phyloP scores from a whole-genome alignment of 2,797 vertebrate genomes.

The Sarcoramphus papa region DNA sequence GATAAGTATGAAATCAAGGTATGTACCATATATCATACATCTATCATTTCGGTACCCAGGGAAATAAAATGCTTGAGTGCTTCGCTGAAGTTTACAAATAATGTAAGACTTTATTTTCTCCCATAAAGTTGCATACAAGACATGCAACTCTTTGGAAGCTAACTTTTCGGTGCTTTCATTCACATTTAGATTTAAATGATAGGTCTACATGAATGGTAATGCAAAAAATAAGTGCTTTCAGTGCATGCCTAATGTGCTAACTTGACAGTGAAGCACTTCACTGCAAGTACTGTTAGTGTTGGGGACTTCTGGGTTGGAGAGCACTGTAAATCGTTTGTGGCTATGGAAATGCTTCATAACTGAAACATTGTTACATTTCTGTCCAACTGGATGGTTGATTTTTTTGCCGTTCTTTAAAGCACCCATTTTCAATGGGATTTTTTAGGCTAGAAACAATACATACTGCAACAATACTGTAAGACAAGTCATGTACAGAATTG shows the following conservation, averaged over 20 bases:
- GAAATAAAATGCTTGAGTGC: background rate
- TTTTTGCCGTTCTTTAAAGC: background rate
- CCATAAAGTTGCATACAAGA: background rate
- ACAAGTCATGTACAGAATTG: background rate
- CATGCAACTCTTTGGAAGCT: background rate
- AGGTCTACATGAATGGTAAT: background rate
- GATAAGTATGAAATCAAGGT: conserved; percentile 99
- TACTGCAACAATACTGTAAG: background rate
- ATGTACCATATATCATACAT: background rate
- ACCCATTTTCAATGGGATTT: background rate
- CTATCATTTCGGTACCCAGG: background rate
- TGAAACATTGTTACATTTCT: background rate
- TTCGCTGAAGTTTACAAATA: background rate
- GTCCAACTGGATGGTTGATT: background rate
- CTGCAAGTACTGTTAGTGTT: background rate
- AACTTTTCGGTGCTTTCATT: background rate
- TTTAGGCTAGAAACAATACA: background rate
- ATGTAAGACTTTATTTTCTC: background rate
- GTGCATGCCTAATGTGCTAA: background rate
- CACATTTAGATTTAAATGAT: background rate
- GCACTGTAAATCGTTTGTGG: background rate
- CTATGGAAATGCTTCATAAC: background rate
- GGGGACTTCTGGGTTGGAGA: background rate
- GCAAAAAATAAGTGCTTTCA: background rate
- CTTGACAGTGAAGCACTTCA: background rate